Percentiles rank a stretch among this genome's conserved stretches.
Conservation (phyloP, 2,888 invertebrate species). For the Pristionchus fissidentatus region DNA sequence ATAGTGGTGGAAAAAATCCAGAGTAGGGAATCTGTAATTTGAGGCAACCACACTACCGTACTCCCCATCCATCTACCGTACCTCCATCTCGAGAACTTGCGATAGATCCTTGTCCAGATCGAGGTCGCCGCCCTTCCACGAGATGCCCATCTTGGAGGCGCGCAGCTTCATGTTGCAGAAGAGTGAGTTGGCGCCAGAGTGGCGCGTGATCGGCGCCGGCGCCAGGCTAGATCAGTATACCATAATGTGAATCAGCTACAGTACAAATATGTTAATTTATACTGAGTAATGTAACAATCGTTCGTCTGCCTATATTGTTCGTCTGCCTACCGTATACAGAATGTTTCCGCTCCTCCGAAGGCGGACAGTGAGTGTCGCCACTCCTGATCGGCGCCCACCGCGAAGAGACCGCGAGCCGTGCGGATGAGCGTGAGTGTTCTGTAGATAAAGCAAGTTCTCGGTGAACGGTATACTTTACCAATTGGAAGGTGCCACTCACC, state of each 20-base stretch:
- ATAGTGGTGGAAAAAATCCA: no score
- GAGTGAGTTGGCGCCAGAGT: conserved; percentile 49
- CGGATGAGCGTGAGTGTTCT: conserved; percentile 38
- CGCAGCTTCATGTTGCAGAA: conserved; percentile 61
- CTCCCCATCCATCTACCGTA: background rate
- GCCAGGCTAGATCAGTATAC: conserved; percentile 47
- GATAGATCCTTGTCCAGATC: conserved; percentile 44
- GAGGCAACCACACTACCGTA: background rate
- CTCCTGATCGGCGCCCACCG: conserved; percentile 35
- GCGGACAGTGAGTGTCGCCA: conserved; percentile 29
- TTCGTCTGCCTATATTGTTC: background rate
- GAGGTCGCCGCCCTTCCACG: conserved; percentile 30
- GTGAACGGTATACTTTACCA: background rate
- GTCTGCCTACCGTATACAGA: background rate
- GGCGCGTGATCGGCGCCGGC: background rate
- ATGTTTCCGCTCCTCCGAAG: conserved; percentile 37
- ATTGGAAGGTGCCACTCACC: conserved; percentile 36
- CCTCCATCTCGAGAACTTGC: conserved; percentile 45
- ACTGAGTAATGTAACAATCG: background rate
- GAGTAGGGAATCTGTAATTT: background rate
- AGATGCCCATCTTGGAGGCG: conserved; percentile 43
- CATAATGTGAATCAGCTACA: background rate
- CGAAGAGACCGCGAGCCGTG: background rate
- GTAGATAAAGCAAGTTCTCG: background rate
- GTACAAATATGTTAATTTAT: background rate